These are phyloP conservation scores for Apeira syringaria DNA, from an alignment of 2,888 invertebrate species.

Conservation along the genomic window DNA sequence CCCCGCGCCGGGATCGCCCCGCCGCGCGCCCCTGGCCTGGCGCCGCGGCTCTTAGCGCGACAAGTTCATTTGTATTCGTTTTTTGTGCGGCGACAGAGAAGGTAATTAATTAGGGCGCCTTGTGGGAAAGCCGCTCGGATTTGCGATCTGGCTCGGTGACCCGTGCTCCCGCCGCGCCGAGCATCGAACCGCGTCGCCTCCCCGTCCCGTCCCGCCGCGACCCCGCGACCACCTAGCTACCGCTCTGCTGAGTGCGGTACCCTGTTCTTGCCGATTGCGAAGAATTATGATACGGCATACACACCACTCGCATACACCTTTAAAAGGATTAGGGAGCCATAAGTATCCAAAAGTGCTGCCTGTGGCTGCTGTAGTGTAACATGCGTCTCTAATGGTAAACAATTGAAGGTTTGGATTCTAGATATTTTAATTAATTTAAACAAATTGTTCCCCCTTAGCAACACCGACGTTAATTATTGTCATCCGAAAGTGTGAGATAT, in stretches of 20 bases:
- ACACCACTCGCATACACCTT: not conserved
- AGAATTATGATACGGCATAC: slow-evolving; percentile 2
- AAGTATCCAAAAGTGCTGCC: too few species aligned
- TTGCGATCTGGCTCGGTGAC: slow-evolving; percentile 39
- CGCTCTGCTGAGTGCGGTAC: slow-evolving; percentile 10
- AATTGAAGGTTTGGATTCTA: too few species aligned
- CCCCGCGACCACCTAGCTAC: too few species aligned
- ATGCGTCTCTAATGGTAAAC: too few species aligned
- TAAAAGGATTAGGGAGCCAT: too few species aligned
- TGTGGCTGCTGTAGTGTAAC: too few species aligned
- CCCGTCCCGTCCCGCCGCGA: too few species aligned
- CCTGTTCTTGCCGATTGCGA: slow-evolving; percentile 5
- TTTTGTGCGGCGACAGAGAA: slow-evolving; percentile 62
- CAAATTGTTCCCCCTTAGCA: too few species aligned
- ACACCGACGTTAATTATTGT: too few species aligned
- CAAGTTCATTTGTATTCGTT: slow-evolving; percentile 52
- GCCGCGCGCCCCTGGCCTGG: slow-evolving; percentile 42
- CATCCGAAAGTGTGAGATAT: too few species aligned
- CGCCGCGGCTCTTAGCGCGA: slow-evolving; percentile 76
- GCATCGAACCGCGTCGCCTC: not conserved
- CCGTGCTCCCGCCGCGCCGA: slow-evolving; percentile 5
- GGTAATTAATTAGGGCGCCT: slow-evolving; percentile 75
- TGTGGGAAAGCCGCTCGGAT: slow-evolving; percentile 51
- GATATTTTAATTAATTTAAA: too few species aligned
- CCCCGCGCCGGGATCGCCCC: slow-evolving; percentile 24